phyloP scores from a whole-genome alignment of 2,888 invertebrate genomes.

The Andrena praecox region DNA sequence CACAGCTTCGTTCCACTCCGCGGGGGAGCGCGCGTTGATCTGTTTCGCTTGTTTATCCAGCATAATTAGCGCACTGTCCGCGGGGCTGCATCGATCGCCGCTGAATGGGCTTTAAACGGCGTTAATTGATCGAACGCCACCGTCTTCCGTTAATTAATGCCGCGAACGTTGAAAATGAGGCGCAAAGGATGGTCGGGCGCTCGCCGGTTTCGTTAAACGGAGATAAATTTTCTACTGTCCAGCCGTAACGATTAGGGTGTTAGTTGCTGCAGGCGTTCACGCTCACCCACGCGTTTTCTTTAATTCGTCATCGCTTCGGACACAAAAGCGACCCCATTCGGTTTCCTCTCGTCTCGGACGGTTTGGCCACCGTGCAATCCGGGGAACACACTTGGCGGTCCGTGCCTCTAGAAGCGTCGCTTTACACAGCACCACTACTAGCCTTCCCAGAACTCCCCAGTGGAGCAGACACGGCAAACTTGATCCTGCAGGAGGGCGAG shows the following conservation, averaged over 20 bases:
- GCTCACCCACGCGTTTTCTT: too few species aligned
- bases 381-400: too few species aligned
- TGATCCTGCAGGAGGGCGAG: conserved; percentile 10
- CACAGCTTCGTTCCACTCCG: conserved; percentile 26
- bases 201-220: neutral
- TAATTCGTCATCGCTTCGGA: too few species aligned
- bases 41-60: conserved; percentile 33
- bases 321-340: too few species aligned
- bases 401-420: too few species aligned
- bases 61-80: conserved; percentile 24
- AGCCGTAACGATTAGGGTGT: too few species aligned
- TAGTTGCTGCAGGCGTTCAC: too few species aligned
- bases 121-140: neutral
- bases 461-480: conserved; percentile 8
- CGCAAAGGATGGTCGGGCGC: neutral
- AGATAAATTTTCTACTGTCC: neutral
- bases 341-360: too few species aligned
- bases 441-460: neutral
- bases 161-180: neutral
- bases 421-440: too few species aligned
- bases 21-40: conserved; percentile 27
- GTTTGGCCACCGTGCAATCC: too few species aligned
- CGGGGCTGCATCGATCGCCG: neutral
- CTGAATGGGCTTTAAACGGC: neutral
- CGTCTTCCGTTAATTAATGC: conserved; percentile 5